A percentile compares a stretch with the other conserved stretches of the same genome.
These are phyloP conservation scores for Plestiodon gilberti DNA, from an alignment of 2,113 vertebrate genomes.

Conservation along the genomic window DNA sequence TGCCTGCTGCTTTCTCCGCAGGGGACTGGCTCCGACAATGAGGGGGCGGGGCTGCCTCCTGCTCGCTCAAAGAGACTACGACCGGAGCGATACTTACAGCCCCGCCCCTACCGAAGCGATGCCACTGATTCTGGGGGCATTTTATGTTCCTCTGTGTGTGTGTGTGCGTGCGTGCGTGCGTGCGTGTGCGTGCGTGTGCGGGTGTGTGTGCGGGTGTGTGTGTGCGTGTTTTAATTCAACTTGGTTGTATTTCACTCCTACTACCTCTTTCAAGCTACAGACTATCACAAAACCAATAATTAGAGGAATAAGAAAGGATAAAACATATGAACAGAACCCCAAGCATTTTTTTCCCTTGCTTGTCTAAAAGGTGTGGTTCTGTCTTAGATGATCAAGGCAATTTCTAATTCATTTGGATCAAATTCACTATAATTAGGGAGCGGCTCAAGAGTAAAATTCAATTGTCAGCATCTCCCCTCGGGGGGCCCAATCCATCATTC, in stretches of 20 bases:
- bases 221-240: not conserved
- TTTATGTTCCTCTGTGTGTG: too few species aligned
- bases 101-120: too few species aligned
- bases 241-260: not conserved
- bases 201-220: too few species aligned
- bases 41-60: too few species aligned
- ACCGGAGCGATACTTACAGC: too few species aligned
- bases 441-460: not conserved
- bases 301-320: not conserved
- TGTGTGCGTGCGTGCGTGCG: too few species aligned
- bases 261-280: not conserved
- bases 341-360: not conserved
- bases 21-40: too few species aligned
- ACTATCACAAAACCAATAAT: constrained; percentile 11
- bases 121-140: too few species aligned
- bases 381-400: not conserved
- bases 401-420: constrained; percentile 21
- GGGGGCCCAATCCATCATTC: not conserved
- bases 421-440: constrained; percentile 1
- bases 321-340: not conserved
- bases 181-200: too few species aligned
- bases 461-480: not conserved
- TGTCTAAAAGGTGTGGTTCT: constrained; percentile 10
- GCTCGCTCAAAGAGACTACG: too few species aligned
- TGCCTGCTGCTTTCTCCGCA: too few species aligned